Conservation (phyloP, 2,888 invertebrate genomes). For the Odontomyia ornata region DNA sequence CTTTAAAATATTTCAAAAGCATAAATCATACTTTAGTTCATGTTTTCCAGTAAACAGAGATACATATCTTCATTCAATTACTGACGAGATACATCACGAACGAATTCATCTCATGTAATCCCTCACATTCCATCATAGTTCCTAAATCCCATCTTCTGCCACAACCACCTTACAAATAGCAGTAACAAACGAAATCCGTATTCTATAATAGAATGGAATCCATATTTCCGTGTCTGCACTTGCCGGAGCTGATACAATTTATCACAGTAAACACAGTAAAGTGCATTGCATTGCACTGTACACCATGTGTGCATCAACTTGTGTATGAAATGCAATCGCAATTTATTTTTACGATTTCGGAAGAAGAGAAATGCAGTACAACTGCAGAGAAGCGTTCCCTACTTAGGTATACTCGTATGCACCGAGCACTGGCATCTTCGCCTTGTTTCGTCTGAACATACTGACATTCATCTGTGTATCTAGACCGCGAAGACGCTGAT, state of each 20-base stretch:
- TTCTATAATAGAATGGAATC: background rate
- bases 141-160: background rate
- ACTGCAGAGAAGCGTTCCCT: too few species aligned
- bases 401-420: too few species aligned
- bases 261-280: slow-evolving; percentile 6
- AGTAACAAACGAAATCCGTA: background rate
- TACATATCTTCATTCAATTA: too few species aligned
- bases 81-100: too few species aligned
- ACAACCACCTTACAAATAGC: slow-evolving; percentile 5
- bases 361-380: slow-evolving; percentile 26
- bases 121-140: background rate
- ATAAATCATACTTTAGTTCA: too few species aligned
- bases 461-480: slow-evolving; percentile 2
- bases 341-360: slow-evolving; percentile 37
- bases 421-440: background rate
- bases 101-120: background rate
- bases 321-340: slow-evolving; percentile 29
- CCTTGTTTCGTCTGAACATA: background rate
- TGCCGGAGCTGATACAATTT: background rate
- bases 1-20: too few species aligned
- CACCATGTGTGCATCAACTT: slow-evolving; percentile 36
- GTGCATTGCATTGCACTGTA: slow-evolving; percentile 21
- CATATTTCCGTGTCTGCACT: slow-evolving; percentile 23
- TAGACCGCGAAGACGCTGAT: background rate
- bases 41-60: too few species aligned